phyloP scores from a whole-genome alignment of 2,888 invertebrate genomes.

The Elysia crispata region DNA sequence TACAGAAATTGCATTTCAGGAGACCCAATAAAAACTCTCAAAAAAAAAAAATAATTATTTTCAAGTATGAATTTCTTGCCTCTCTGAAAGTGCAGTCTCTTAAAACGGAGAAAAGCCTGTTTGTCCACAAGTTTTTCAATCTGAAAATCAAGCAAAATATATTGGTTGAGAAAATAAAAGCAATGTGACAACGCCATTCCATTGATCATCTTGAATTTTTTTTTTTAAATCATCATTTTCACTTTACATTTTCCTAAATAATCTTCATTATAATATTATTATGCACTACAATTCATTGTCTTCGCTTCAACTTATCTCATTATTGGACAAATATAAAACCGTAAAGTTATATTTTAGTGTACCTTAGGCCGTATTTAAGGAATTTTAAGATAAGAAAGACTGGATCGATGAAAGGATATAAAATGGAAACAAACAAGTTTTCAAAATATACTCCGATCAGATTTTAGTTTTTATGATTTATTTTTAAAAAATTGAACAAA shows the following conservation, averaged over 20 bases:
- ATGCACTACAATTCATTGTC: too few relatives aligned
- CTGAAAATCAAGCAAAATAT: constrained; percentile 57
- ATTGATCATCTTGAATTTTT: too few relatives aligned
- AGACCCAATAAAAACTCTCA: neutral
- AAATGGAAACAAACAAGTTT: too few relatives aligned
- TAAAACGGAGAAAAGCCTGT: constrained; percentile 67
- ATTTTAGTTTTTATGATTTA: too few relatives aligned
- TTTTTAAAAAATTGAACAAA: too few relatives aligned
- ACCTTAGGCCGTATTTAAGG: too few relatives aligned
- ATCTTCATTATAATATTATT: neutral
- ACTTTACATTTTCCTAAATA: neutral
- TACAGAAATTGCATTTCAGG: neutral
- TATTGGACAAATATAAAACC: too few relatives aligned
- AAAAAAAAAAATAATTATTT: neutral
- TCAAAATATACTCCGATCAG: too few relatives aligned
- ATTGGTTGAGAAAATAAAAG: constrained; percentile 7
- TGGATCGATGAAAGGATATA: neutral
- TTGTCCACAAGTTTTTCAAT: constrained; percentile 71
- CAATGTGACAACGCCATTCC: neutral
- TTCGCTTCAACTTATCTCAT: neutral
- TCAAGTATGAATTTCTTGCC: constrained; percentile 56
- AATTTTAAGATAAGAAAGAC: too few relatives aligned
- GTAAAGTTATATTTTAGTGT: too few relatives aligned
- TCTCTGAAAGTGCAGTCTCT: constrained; percentile 68
- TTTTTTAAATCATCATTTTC: too few relatives aligned